Base-by-base conservation (phyloP, 2,113 vertebrate genomes). In the Melanerpes formicivorus region DNA sequence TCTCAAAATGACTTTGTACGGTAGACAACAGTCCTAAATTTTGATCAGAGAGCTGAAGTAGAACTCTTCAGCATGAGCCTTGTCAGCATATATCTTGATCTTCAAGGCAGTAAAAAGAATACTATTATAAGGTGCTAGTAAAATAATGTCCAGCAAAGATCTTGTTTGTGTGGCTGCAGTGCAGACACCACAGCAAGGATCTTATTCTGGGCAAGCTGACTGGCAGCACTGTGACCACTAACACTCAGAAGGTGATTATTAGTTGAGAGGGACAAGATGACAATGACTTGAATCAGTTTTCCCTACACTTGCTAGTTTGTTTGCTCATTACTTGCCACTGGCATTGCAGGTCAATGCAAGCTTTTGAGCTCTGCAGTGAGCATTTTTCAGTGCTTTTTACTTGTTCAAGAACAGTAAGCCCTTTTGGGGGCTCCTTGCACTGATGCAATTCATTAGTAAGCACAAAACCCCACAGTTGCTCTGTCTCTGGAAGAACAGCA, bases 1-100 rank as follows among this genome's bases (percentile, higher is more conserved):
- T 91, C 71, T 87, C 87, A 95, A 96, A 95, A 92, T 80, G 72
- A 90, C 76, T 92, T 93, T 73, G 77, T 72, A 60, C 0, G 2
- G 74, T 22, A 93, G 86, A 91, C 58, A 85, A 46, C 3, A 2
- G 26, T 82, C 71, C 84, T 91, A 96, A 95, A 94, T 95, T 93
- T 90, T 93, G 26, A 96, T 93, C 77, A 84, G 82, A 69, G n/a
- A 42, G 70, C 80, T 93, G 90, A 90, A 88, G 85, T 50, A 91
- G 85, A 93, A 73, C 34, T 62, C 66, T 88, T 80, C 70, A 86
- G 76, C n/a, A 42, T 72, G 16, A 91, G 90, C 76, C 63, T 70
- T 93, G 90, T 88, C 95, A 95, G 85, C 80, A 83, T 75, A 30
- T 78, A 89, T 88, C 84, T 87, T 91, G 78, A 90, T 77, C 84